Percentiles rank a stretch among this genome's conserved stretches.
These are phyloP conservation scores for Haliclona indistincta DNA, from an alignment of 37 sponge, comb jelly and placozoan species.

Conservation along the genomic window DNA sequence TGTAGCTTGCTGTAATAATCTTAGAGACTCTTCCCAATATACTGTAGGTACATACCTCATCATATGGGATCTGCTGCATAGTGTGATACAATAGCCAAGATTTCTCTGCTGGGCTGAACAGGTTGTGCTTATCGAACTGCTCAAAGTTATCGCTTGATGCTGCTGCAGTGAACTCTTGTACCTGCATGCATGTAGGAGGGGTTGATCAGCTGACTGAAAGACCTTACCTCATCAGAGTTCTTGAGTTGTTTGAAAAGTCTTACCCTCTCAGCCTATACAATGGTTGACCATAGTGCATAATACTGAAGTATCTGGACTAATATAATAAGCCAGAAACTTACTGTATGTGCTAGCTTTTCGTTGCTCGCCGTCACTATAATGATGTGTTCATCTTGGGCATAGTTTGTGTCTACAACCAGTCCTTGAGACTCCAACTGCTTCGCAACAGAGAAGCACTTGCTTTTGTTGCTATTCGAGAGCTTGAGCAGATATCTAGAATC, in stretches of 20 bases:
- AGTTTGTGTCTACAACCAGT: too few species aligned
- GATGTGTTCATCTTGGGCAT: too few species aligned
- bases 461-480: too few species aligned
- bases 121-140: constrained; percentile 5
- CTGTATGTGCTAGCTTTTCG: too few species aligned
- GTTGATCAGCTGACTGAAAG: background rate
- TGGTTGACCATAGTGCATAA: too few species aligned
- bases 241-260: constrained; percentile 16
- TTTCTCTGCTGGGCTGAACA: constrained; percentile 62
- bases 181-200: background rate
- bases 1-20: background rate
- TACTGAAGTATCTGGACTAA: too few species aligned
- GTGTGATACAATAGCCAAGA: constrained; percentile 24
- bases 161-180: constrained; percentile 8
- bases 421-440: too few species aligned
- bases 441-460: too few species aligned
- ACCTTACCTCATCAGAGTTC: constrained; percentile 38
- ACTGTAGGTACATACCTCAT: constrained; percentile 44
- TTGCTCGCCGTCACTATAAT: too few species aligned
- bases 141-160: constrained; percentile 16
- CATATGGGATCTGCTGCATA: constrained; percentile 38
- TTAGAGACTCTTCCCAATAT: too few species aligned
- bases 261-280: constrained; percentile 27
- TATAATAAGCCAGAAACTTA: too few species aligned
- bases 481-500: too few species aligned